Evolutionary conservation across 2,797 vertebrate species (phyloP), one percentile per base, ranked within the genome.

Genomic region (Spizella passerina): DNA sequence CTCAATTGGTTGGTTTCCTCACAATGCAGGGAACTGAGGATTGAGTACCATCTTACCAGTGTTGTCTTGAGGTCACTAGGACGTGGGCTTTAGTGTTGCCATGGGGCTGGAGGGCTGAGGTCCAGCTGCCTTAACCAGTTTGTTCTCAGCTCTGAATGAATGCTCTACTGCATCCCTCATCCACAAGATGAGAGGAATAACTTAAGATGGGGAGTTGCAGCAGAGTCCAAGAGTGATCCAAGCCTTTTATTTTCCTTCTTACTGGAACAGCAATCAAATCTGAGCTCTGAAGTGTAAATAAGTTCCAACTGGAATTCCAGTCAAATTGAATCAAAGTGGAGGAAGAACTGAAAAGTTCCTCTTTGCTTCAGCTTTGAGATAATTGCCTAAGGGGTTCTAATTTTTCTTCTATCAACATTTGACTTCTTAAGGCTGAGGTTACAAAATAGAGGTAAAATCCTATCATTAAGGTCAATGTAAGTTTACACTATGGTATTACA

Each of bases 401-500:
- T 41, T 50, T 82, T 82, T 41, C 69, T 82, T 64, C 47, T 77
- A 39, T 29, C n/a, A 38, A 36, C 12, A 5, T 61, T 66, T 77
- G 27, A 50, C 29, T 2, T 81, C 26, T 71, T 52, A 49, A 66
- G 21, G 18, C 23, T 71, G 27, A 18, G 7, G 9, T 12, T 85
- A 22, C 27, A 21, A 86, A 52, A 56, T 3, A 81, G 38, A 69
- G 17, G 30, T 78, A 68, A 83, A 78, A 75, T n/a, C 12, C 41
- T 71, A 3, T 65, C 7, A 12, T n/a, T 59, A 43, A 52, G 24
- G 18, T 65, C 38, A n/a, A 2, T 44, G 4, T 70, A 52, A 59
- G 12, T 81, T 88, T 50, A 47, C 1, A 0, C 9, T 52, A 1
- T 6, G 39, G 7, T 66, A 17, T n/a, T 41, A 72, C 5, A 1